Percentiles rank a stretch among this genome's conserved stretches.
Conservation (phyloP, 2,113 vertebrate genomes). For the Monarcha castaneiventris region DNA sequence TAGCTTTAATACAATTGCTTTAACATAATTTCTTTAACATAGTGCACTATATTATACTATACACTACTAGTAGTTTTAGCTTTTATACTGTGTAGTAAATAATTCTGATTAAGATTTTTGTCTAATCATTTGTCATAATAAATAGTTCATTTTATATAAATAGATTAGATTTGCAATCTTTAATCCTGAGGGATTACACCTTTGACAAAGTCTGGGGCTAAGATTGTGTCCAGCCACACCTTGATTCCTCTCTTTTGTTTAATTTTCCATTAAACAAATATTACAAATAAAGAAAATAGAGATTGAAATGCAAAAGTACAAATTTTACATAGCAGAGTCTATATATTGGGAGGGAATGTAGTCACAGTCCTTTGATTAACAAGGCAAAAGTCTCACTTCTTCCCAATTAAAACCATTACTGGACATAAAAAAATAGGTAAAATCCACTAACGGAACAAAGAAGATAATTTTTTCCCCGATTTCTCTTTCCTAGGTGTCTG, state of each 20-base stretch:
- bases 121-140: background rate
- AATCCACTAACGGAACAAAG: background rate
- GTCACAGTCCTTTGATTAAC: background rate
- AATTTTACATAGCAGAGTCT: background rate
- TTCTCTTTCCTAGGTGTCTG: background rate
- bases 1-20: background rate
- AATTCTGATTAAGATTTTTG: background rate
- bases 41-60: background rate
- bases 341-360: accelerated
- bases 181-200: background rate
- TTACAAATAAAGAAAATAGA: background rate
- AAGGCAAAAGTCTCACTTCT: background rate
- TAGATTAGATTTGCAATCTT: background rate
- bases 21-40: background rate
- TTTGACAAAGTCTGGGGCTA: background rate
- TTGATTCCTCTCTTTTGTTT: background rate
- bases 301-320: background rate
- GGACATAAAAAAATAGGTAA: background rate
- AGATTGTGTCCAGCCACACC: background rate
- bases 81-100: background rate
- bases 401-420: background rate
- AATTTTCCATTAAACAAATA: background rate
- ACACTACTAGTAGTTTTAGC: background rate
- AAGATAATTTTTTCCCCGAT: accelerated
- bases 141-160: background rate